Base-by-base conservation (phyloP, 1,140 invertebrate genomes). In the Lasaia peninsularis region DNA sequence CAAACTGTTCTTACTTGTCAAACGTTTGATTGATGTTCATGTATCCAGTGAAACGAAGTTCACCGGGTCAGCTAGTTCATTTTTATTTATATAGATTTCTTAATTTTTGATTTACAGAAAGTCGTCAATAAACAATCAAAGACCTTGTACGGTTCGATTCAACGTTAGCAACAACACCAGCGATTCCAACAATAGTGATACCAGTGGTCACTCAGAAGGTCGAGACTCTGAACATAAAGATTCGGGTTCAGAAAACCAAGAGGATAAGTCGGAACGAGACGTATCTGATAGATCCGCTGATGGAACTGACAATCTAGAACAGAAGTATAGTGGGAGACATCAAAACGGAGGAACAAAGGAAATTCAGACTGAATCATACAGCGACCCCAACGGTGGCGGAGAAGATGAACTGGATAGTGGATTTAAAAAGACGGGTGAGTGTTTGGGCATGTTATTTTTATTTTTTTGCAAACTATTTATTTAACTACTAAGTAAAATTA, bases 121-220 rank as follows among this genome's bases (percentile, higher is more conserved):
- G 55, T 72, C 73, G n/a, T 70, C 72, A 9, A 71, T 68, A 1
- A 49, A 21, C 6, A 59, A 32, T 4, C 62, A 58, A 1, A 67
- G 67, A 5, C 57, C 65, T 0, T 69, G 70, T 28, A 71, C 67
- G 55, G 81, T 85, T 2, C 73, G 78, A 0, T 87, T 87, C 54
- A 71, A 79, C 58, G 52, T 80, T 1, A 70, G 65, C 62, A 62
- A 51, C 57, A 74, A 65, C 48, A 65, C 77, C 0, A 75, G 67
- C 1, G 80, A 78, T 62, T 86, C 84, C 14, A 81, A 69, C 66
- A 76, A 73, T 59, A 85, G 81, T 48, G 81, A 83, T 35, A 58
- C 58, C 7, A 82, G 79, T 58, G 61, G 60, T 0, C 72, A 73
- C 33, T 75, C 77, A 0, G 71, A 75, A 16, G 49, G 51, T 9